Percentiles rank a stretch among this genome's conserved stretches.
Evolutionary conservation across 2,797 vertebrate species (phyloP).

Genomic region (Hafferia zeledoni): DNA sequence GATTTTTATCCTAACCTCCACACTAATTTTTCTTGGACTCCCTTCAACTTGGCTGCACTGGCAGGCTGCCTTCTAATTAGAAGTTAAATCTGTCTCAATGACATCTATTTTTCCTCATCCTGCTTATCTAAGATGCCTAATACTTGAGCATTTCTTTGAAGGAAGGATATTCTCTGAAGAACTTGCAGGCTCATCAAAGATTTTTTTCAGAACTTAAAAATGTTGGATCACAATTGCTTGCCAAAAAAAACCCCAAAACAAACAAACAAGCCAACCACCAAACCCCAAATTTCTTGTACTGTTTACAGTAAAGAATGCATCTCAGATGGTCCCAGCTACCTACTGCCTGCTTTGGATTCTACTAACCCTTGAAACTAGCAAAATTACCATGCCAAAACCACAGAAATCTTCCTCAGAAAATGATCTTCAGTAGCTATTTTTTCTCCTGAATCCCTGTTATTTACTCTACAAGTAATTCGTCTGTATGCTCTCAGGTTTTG

Average conservation of each 20-base stretch:
- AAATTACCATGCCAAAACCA: neutral
- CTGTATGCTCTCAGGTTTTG: neutral
- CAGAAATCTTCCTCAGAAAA: neutral
- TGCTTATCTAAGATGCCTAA: neutral
- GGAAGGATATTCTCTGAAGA: neutral
- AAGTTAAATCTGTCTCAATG: neutral
- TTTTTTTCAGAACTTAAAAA: neutral
- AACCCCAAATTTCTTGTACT: neutral
- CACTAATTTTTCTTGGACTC: neutral
- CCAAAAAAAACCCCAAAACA: neutral
- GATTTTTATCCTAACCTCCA: neutral
- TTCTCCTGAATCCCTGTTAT: neutral
- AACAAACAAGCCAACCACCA: no score
- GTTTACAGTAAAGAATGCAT: neutral
- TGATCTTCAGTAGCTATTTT: neutral
- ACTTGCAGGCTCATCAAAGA: neutral
- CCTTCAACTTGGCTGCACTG: neutral
- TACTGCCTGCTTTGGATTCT: neutral
- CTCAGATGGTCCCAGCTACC: neutral
- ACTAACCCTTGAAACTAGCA: neutral
- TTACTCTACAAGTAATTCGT: neutral
- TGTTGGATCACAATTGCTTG: neutral
- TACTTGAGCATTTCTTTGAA: neutral
- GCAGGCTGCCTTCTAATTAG: neutral
- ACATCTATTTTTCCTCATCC: neutral